Conservation (phyloP, 2,888 invertebrate genomes). For the Hyles lineata region DNA sequence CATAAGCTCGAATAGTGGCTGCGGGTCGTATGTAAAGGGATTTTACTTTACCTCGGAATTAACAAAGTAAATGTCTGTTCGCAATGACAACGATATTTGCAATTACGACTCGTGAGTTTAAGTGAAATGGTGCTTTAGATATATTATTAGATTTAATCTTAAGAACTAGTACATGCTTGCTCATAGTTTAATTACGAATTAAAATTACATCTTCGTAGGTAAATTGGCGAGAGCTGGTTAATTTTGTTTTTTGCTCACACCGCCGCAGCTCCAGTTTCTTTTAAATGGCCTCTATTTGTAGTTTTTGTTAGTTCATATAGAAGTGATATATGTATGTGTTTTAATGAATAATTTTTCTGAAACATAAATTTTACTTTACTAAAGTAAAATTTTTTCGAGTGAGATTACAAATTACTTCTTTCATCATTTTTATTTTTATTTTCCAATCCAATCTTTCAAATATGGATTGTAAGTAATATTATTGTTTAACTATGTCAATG, state of each 20-base stretch:
- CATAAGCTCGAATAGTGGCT: constrained; percentile 30
- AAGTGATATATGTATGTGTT: background rate
- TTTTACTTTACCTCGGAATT: constrained; percentile 1
- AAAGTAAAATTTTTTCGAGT: no score
- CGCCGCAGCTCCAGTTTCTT: background rate
- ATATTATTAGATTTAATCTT: constrained; percentile 21
- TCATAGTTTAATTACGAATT: background rate
- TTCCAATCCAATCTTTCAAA: background rate
- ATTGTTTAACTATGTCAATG: no score
- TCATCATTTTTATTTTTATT: no score
- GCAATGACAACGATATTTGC: background rate
- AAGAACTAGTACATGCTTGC: constrained; percentile 19
- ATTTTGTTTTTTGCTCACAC: constrained; percentile 17
- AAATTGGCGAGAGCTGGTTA: constrained; percentile 12
- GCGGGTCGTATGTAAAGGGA: background rate
- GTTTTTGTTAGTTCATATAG: background rate
- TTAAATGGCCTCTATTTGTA: constrained; percentile 6
- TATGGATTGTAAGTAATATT: background rate
- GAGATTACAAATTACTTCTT: no score
- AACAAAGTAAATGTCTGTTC: constrained; percentile 13
- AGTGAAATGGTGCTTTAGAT: constrained; percentile 25
- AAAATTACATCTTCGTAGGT: constrained; percentile 14
- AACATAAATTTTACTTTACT: no score
- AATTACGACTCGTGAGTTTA: constrained; percentile 20
- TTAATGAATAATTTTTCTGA: background rate